Conservation (phyloP, 2,113 vertebrate genomes). For the Amazona guildingii region DNA sequence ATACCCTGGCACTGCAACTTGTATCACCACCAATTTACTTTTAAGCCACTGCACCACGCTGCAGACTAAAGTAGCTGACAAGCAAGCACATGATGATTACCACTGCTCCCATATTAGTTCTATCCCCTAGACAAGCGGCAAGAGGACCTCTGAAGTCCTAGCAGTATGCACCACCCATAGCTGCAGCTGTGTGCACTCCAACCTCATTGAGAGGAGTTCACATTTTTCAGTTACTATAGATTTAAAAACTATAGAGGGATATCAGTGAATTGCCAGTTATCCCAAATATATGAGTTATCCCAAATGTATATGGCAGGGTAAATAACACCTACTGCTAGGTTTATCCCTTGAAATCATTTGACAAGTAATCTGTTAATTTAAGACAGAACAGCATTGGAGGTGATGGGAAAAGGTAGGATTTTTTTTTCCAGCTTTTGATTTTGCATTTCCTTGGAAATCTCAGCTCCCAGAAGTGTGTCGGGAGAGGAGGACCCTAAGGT, state of each 20-base stretch:
- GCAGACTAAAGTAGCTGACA: neutral
- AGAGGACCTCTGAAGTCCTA: neutral
- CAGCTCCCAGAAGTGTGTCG: neutral
- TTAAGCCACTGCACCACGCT: neutral
- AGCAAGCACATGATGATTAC: neutral
- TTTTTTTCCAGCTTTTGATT: neutral
- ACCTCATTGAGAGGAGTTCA: neutral
- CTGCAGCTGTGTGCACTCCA: accelerated
- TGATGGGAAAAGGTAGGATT: neutral
- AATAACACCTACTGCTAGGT: neutral
- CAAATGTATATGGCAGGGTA: neutral
- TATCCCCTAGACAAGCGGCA: neutral
- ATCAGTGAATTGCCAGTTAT: neutral
- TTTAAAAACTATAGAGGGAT: neutral
- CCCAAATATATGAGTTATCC: neutral
- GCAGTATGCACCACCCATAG: neutral
- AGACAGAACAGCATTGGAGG: neutral
- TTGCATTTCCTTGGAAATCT: neutral
- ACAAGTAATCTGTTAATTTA: neutral
- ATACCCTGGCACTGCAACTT: neutral
- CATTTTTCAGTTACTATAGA: neutral
- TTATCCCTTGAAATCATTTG: neutral
- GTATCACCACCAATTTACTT: neutral
- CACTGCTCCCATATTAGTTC: accelerated
- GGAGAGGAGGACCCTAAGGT: neutral